Base-by-base conservation (phyloP, 2,113 vertebrate species). In the Anoura caudifer region DNA sequence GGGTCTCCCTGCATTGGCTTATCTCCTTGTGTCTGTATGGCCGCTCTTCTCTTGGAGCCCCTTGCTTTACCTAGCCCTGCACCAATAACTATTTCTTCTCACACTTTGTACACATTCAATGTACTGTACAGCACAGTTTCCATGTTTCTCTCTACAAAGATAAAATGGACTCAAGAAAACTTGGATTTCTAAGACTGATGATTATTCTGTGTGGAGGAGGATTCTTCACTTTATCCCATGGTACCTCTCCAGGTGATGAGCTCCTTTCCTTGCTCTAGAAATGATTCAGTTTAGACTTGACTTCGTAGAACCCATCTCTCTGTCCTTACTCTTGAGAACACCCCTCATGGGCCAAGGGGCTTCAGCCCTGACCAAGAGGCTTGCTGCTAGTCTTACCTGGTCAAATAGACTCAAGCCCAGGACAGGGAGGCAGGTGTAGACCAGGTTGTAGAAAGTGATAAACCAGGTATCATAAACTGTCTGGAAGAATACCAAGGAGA, bases 391-490 rank as follows among this genome's bases (percentile, higher is more conserved):
- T 61, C 65, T 54, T 98, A 99, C 99, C 99, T 99, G 99, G 96
- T 99, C 99, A 90, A 99, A 99, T 41, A 99, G 98, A 97, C 99
- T 99, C 98, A 99, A 97, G 94, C 98, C 99, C 20, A 99, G 98
- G 90, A 99, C 98, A 0, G 99, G 99, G 16, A 99, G 98, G 28
- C 99, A 99, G 8, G 99, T 99, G 98, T 99, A 99, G 3, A 99
- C 90, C 98, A 99, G 97, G 98, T 99, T 99, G 98, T 99, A 99
- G 87, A 99, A 97, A 0, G 99, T 99, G 97, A 99, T 99, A 97
- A 99, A 99, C 99, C 99, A 99, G 90, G 99, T 99, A 12, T 99
- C 99, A 26, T 99, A 99, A 79, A 99, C 99, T 1, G 99, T 99
- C 99, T 99, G 80, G 36, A 77, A 96, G 94, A 24, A 96, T 16